Conservation (phyloP, 2,113 vertebrate genomes). For the Cavia porcellus region DNA sequence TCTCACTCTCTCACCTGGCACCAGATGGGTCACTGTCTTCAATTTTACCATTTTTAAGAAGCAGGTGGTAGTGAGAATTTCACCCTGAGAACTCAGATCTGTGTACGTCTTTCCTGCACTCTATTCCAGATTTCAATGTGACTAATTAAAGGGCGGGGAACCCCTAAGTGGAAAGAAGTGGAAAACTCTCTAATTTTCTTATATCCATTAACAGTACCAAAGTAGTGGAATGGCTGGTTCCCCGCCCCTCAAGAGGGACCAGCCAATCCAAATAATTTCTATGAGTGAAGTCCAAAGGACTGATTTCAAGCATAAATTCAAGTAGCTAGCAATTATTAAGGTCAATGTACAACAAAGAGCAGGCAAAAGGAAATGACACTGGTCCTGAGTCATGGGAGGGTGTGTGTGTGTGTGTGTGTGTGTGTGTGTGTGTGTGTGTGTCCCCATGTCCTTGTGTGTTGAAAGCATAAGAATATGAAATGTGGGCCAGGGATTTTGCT, state of each 20-base stretch:
- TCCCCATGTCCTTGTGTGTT: background rate
- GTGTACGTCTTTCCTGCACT: background rate
- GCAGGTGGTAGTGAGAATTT: background rate
- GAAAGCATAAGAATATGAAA: background rate
- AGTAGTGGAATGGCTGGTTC: background rate
- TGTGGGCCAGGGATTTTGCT: too few relatives aligned
- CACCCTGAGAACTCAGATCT: slow-evolving; percentile 6
- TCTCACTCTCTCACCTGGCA: rapidly evolving
- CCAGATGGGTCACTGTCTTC: background rate
- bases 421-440: background rate
- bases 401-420: background rate
- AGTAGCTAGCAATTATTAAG: background rate
- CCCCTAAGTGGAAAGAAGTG: background rate
- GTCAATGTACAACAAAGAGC: background rate
- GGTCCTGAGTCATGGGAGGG: too few relatives aligned
- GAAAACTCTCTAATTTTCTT: background rate
- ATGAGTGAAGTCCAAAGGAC: slow-evolving; percentile 16
- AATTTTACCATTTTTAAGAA: background rate
- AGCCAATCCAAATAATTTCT: slow-evolving; percentile 46
- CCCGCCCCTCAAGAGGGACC: background rate
- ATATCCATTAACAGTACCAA: background rate
- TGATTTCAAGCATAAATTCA: slow-evolving; percentile 54
- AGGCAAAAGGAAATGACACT: slow-evolving; percentile 2
- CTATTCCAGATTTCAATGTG: background rate
- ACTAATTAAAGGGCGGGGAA: background rate